Evolutionary conservation across 2,888 invertebrate species (phyloP).

Genomic region (Cistogaster globosa): DNA sequence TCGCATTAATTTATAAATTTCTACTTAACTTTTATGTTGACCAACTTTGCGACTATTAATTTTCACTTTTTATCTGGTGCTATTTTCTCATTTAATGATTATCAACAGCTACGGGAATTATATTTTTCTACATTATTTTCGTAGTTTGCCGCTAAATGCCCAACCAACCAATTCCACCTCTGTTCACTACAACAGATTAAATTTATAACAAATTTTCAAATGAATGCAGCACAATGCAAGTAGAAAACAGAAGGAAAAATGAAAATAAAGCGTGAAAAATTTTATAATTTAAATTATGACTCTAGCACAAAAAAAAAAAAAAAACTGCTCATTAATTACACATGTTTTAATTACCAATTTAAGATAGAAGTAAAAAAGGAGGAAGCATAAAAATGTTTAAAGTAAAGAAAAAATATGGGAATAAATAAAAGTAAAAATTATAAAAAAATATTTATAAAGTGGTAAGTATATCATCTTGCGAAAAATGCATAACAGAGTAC

Average conservation of each 20-base stretch:
- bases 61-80: conserved; percentile 32
- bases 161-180: not conserved
- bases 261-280: conserved; percentile 52
- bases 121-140: not conserved
- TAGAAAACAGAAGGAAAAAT: conserved; percentile 1
- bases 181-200: conserved; percentile 34
- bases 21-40: conserved; percentile 50
- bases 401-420: not conserved
- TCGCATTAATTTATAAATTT: conserved; percentile 39
- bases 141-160: conserved; percentile 14
- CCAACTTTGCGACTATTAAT: conserved; percentile 52
- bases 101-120: conserved; percentile 31
- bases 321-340: conserved; percentile 66
- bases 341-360: conserved; percentile 71
- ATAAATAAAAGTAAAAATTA: conserved; percentile 31
- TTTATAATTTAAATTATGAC: conserved; percentile 69
- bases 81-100: conserved; percentile 47
- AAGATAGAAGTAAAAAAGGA: not conserved
- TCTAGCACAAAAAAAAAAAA: conserved; percentile 30
- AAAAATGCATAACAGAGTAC: not conserved
- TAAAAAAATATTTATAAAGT: not conserved
- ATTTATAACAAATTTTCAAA: conserved; percentile 58
- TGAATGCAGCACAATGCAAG: conserved; percentile 46
- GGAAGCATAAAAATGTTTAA: conserved; percentile 15
- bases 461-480: conserved; percentile 1